Percentiles rank a stretch among this genome's conserved stretches.
Evolutionary conservation across 1,140 invertebrate genomes (phyloP).

Genomic region (Lamellibrachia luymesi): DNA sequence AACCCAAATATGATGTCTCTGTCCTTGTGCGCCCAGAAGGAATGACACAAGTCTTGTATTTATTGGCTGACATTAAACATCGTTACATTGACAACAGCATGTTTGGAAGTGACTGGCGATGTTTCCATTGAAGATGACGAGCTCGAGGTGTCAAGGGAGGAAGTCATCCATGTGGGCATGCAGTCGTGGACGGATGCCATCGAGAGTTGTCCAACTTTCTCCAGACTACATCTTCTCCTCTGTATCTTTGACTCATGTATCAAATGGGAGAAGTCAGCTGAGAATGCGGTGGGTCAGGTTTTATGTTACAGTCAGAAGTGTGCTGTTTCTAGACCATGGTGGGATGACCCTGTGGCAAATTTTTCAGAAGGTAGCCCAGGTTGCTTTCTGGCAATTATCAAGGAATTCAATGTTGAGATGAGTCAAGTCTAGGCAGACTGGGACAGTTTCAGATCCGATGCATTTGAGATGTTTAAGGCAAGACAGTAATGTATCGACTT

Average conservation of each 20-base stretch:
- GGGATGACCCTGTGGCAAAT: neutral
- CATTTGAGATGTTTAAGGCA: too few relatives aligned
- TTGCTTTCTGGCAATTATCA: neutral
- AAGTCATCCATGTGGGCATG: constrained; percentile 32
- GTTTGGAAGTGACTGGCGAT: constrained; percentile 31
- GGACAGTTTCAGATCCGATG: too few relatives aligned
- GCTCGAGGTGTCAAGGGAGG: constrained; percentile 43
- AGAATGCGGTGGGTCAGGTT: constrained; percentile 53
- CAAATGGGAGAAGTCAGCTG: constrained; percentile 59
- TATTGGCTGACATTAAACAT: neutral
- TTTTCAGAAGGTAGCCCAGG: neutral
- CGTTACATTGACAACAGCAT: neutral
- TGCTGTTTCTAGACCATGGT: neutral
- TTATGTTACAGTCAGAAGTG: constrained; percentile 46
- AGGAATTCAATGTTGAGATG: too few relatives aligned
- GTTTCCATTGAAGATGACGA: constrained; percentile 43
- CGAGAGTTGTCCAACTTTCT: constrained; percentile 47
- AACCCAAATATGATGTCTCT: too few relatives aligned
- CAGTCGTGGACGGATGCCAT: constrained; percentile 54
- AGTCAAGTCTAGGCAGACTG: too few relatives aligned
- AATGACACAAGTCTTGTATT: too few relatives aligned
- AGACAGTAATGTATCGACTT: too few relatives aligned
- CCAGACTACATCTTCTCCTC: constrained; percentile 56
- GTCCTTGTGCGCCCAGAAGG: too few relatives aligned
- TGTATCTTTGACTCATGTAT: constrained; percentile 57